Evolutionary conservation across 2,888 invertebrate genomes (phyloP).

Genomic region (Seira sanloemensis): DNA sequence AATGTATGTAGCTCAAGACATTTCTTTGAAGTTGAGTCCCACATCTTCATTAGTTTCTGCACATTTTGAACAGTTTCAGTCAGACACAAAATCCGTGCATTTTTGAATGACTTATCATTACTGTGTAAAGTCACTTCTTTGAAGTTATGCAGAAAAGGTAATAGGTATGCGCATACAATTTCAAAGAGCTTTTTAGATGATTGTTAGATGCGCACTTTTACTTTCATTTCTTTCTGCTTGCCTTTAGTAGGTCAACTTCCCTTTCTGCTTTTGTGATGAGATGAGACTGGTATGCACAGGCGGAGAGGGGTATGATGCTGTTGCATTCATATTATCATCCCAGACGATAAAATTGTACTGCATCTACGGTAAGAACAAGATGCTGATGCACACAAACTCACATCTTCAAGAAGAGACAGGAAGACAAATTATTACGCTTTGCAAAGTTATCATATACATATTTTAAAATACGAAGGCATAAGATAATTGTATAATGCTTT

Average conservation of each 20-base stretch:
- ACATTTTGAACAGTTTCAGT: background rate
- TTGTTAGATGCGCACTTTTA: constrained; percentile 45
- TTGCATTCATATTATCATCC: background rate
- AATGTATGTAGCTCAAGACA: too few species aligned
- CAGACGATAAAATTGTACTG: background rate
- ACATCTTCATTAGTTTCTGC: too few species aligned
- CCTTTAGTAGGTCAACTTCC: constrained; percentile 68
- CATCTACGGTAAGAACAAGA: background rate
- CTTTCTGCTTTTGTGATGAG: constrained; percentile 29
- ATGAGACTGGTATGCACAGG: background rate
- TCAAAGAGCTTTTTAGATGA: background rate
- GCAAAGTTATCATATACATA: background rate
- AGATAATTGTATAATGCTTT: background rate
- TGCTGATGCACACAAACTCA: background rate
- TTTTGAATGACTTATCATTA: background rate
- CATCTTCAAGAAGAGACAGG: background rate
- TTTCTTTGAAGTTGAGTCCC: too few species aligned
- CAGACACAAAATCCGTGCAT: background rate
- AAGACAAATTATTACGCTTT: background rate
- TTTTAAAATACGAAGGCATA: background rate
- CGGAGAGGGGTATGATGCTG: background rate
- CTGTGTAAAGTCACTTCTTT: background rate
- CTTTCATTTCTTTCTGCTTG: constrained; percentile 65
- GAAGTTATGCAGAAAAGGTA: background rate
- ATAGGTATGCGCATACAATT: background rate